Evolutionary conservation across 2,888 invertebrate species (phyloP).

Genomic region (Eupithecia centaureata): DNA sequence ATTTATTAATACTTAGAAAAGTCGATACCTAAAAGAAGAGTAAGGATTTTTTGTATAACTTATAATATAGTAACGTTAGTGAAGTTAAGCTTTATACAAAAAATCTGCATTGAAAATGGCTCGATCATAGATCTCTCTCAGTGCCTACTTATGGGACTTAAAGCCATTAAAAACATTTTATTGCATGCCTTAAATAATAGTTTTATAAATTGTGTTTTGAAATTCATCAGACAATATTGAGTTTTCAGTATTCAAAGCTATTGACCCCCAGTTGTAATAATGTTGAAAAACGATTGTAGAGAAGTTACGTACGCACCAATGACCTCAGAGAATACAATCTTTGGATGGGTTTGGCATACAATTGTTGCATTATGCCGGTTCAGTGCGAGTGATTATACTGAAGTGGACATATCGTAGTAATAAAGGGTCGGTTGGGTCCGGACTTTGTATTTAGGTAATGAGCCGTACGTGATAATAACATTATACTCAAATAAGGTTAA

Average conservation of each 20-base stretch:
- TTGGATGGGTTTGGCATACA: constrained; percentile 40
- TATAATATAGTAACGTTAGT: too few relatives aligned
- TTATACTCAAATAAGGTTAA: constrained; percentile 23
- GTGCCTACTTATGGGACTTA: too few relatives aligned
- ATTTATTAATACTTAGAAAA: too few relatives aligned
- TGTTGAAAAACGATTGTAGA: constrained; percentile 33
- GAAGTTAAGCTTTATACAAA: too few relatives aligned
- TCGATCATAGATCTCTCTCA: too few relatives aligned
- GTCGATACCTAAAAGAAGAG: too few relatives aligned
- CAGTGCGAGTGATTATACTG: constrained; percentile 36
- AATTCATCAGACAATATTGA: not conserved
- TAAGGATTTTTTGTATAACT: too few relatives aligned
- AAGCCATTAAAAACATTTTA: too few relatives aligned
- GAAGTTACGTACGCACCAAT: constrained; percentile 41
- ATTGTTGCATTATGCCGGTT: constrained; percentile 38
- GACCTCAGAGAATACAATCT: constrained; percentile 44
- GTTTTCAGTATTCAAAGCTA: constrained; percentile 21
- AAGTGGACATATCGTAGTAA: constrained; percentile 29
- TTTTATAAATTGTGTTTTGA: too few relatives aligned
- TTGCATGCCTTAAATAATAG: too few relatives aligned
- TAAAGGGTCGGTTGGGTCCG: constrained; percentile 30
- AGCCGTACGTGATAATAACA: constrained; percentile 22
- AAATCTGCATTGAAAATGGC: too few relatives aligned
- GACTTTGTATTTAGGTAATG: constrained; percentile 31
- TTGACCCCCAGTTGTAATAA: constrained; percentile 32